Conservation (phyloP, 2,113 vertebrate species). For the Ancistrus triradiatus region DNA sequence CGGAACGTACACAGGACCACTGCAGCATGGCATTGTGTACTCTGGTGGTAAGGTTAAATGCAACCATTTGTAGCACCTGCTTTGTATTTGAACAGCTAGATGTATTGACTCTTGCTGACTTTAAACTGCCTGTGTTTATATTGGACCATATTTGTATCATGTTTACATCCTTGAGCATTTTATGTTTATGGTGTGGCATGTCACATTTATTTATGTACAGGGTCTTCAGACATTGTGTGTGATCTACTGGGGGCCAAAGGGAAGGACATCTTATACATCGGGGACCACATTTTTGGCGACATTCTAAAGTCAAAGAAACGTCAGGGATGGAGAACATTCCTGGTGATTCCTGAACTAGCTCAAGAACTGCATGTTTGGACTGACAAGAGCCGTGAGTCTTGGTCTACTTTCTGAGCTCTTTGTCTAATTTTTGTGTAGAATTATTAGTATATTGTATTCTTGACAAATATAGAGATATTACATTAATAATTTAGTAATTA, state of each 20-base stretch:
- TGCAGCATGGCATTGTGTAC: conserved; percentile 96
- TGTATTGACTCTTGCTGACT: not conserved
- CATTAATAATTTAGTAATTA: too few species aligned
- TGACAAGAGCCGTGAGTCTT: conserved; percentile 92
- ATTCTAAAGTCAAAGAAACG: conserved; percentile 99
- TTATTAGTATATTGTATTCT: too few species aligned
- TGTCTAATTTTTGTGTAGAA: too few species aligned
- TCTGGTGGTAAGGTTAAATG: conserved; percentile 81
- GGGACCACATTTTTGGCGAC: conserved; percentile 98
- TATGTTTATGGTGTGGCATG: too few species aligned
- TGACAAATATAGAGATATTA: too few species aligned
- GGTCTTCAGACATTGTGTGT: conserved; percentile 94
- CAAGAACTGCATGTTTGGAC: conserved; percentile 99
- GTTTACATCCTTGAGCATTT: too few species aligned
- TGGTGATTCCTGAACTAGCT: conserved; percentile 94
- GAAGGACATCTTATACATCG: conserved; percentile 97
- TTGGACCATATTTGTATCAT: too few species aligned
- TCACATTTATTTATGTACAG: too few species aligned
- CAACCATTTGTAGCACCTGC: not conserved
- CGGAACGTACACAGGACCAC: conserved; percentile 93
- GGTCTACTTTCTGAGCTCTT: too few species aligned
- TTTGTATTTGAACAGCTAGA: not conserved
- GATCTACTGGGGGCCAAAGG: conserved; percentile 94
- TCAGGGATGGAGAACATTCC: conserved; percentile 96
- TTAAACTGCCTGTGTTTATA: too few species aligned